Base-by-base conservation (phyloP, 2,113 vertebrate species). In the Pygoscelis antarcticus region DNA sequence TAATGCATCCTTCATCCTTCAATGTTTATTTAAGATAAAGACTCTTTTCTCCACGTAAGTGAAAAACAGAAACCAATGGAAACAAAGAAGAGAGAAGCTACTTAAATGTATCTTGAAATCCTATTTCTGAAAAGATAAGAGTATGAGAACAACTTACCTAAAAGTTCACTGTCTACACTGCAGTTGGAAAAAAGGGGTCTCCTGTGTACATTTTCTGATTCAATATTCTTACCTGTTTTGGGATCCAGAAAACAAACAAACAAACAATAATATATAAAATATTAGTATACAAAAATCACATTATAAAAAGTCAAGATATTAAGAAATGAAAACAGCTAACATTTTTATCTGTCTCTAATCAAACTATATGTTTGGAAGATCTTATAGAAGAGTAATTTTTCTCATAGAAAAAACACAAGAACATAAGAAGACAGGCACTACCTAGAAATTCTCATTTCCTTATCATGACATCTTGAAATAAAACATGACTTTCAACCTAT, bases 131-230 rank as follows among this genome's bases (percentile, higher is more conserved):
- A 62, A 72, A 74, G 44, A 77, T 8, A 60, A 60, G 26, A 66
- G 10, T n/a, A 42, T 55, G 52, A 85, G 26, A 89, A 80, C 13
- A 82, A 76, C 94, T 96, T 97, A 99, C 99, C 98, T 88, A 99
- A 78, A 93, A 96, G 58, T 64, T 96, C 96, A 81, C 85, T 72
- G 78, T 99, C 96, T 93, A 99, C 98, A 54, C 98, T 99, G 97
- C 99, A 99, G 96, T 98, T 99, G 36, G 99, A 99, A 44, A 98
- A 79, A 69, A 61, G 72, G 13, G 71, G 58, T 77, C 71, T 75
- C 80, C 95, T 93, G 21, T 96, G 82, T 12, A 29, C 90, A 69
- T 83, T 90, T 98, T 96, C 97, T 93, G 60, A 64, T 89, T 97
- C 95, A 30, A 19, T n/a, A 26, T 20, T 91, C 38, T 40, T 65